Evolutionary conservation across 2,888 invertebrate species (phyloP).

Genomic region (Dasypolia templi): DNA sequence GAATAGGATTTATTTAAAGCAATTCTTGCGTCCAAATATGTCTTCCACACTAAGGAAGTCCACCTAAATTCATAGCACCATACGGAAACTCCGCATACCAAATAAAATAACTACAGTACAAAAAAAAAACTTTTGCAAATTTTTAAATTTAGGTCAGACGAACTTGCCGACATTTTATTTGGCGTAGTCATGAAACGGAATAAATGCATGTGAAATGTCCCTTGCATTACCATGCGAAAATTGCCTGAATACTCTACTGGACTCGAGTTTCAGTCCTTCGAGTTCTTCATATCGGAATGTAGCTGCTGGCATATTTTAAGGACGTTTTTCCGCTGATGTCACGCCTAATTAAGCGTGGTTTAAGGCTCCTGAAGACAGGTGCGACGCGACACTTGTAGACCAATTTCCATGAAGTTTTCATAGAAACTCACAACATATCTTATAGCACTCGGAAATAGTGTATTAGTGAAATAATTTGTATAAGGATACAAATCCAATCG

Average conservation of each 20-base stretch:
- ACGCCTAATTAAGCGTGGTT: background rate
- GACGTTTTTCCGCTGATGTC: background rate
- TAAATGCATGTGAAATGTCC: constrained; percentile 66
- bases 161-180: constrained; percentile 64
- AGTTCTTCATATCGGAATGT: constrained; percentile 27
- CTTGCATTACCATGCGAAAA: constrained; percentile 58
- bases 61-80: constrained; percentile 11
- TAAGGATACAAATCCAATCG: too few relatives aligned
- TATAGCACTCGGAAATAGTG: too few relatives aligned
- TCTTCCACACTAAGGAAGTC: background rate
- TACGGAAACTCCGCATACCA: constrained; percentile 27
- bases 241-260: constrained; percentile 38
- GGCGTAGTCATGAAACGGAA: constrained; percentile 67
- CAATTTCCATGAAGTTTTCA: too few relatives aligned
- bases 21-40: background rate
- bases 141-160: constrained; percentile 60
- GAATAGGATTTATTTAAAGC: constrained; percentile 12
- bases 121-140: too few relatives aligned
- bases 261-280: constrained; percentile 18
- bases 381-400: too few relatives aligned
- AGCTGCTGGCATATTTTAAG: constrained; percentile 12
- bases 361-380: too few relatives aligned
- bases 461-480: too few relatives aligned
- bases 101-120: constrained; percentile 45
- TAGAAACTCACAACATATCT: too few relatives aligned